Evolutionary conservation across 2,797 vertebrate genomes (phyloP).

Genomic region (Tolypeutes matacus): DNA sequence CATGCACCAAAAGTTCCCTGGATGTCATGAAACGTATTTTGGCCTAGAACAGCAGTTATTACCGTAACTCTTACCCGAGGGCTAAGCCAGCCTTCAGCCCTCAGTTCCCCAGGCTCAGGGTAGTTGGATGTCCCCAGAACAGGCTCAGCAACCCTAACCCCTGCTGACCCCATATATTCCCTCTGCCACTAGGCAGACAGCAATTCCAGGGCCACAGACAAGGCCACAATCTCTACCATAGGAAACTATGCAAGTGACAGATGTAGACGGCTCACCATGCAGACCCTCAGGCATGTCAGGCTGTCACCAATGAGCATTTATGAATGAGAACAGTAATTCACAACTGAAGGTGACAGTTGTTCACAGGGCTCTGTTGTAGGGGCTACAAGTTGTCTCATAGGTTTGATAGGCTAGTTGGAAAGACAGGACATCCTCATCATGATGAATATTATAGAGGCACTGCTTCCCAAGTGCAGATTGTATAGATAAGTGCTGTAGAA

Average conservation of each 20-base stretch:
- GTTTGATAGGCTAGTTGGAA: not conserved
- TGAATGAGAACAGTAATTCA: not conserved
- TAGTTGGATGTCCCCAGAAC: not conserved
- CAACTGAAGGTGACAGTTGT: rapidly evolving
- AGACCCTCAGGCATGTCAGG: not conserved
- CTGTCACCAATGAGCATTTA: not conserved
- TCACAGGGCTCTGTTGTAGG: not conserved
- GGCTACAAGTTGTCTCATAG: rapidly evolving
- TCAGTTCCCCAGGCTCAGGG: not conserved
- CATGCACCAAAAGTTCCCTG: slow-evolving; percentile 42
- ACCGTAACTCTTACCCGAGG: slow-evolving; percentile 44
- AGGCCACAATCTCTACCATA: not conserved
- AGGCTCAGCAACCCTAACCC: not conserved
- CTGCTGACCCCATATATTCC: not conserved
- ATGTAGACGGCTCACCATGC: not conserved
- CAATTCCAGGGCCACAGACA: not conserved
- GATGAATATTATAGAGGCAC: not conserved
- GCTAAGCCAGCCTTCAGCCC: not conserved
- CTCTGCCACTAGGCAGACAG: not conserved
- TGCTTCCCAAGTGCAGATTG: rapidly evolving
- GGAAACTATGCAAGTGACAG: not conserved
- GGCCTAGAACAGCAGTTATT: slow-evolving; percentile 41
- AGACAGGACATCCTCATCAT: not conserved
- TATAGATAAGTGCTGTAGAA: not conserved
- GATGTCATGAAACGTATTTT: slow-evolving; percentile 48